These are phyloP conservation scores for Clarias laeviceps DNA, from an alignment of 2,797 vertebrate species.

Conservation along the genomic window DNA sequence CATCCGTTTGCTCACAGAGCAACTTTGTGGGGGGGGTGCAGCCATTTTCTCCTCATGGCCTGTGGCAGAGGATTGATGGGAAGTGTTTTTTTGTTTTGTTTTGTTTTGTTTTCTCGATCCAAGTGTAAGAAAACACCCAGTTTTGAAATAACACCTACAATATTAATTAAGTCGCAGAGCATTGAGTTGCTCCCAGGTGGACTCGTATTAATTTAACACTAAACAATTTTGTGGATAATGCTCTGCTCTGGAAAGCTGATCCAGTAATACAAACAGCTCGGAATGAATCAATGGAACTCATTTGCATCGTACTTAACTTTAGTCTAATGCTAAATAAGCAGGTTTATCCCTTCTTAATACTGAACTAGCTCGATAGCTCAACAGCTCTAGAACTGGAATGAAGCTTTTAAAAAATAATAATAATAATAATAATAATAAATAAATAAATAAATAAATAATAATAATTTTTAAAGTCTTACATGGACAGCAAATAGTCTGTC, in stretches of 20 bases:
- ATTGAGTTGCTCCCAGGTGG: background rate
- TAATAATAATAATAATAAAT: background rate
- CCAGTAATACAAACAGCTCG: background rate
- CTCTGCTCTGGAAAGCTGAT: background rate
- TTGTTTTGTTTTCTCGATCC: too few relatives aligned
- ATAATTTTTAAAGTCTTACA: background rate
- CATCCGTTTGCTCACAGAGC: constrained; percentile 32
- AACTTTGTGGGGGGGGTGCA: constrained; percentile 24
- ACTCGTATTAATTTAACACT: background rate
- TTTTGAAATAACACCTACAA: constrained; percentile 5
- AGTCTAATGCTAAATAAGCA: background rate
- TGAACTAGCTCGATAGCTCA: background rate
- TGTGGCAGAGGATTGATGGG: background rate
- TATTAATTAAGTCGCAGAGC: constrained; percentile 1
- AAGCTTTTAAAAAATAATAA: background rate
- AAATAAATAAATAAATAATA: too few relatives aligned
- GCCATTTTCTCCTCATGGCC: constrained; percentile 7
- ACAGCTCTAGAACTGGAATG: background rate
- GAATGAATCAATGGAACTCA: background rate
- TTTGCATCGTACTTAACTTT: background rate
- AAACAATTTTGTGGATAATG: background rate
- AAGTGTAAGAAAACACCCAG: background rate
- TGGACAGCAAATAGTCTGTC: background rate
- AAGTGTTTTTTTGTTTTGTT: background rate
- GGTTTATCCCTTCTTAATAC: background rate